Base-by-base conservation (phyloP, 2,888 invertebrate species). In the Eurytoma californica region DNA sequence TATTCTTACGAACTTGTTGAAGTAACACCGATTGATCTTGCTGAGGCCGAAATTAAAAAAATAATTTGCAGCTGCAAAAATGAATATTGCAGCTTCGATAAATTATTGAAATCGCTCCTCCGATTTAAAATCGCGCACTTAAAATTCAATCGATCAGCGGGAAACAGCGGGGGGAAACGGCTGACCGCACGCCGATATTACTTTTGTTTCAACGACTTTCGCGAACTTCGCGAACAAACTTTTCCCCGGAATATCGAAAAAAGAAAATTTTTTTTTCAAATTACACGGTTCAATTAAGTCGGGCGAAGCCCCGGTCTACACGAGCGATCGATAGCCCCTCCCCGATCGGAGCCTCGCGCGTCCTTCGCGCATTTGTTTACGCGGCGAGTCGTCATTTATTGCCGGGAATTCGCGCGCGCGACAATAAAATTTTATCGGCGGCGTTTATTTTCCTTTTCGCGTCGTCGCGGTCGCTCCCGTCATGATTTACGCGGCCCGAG, bases 351-450 rank as follows among this genome's bases (percentile, higher is more conserved):
- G 39, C 7, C 39, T 39, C 39, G 39, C 39, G 39, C 39, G 7
- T 39, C 39, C 39, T 53, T 53, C 14, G 7, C 53, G 18, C 69
- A 39, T 20, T 30, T 13, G n/a, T 4, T 3, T 28, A 28, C 24
- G 47, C 16, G 0, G 53, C 16, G n/a, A 30, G n/a, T 68, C 68
- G 55, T 72, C 63, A 72, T 72, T 63, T 65, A 73, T 73, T 47
- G 39, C 20, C 18, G 51, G 7, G 47, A 30, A 28, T 51, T 47
- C 51, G 51, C 18, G 18, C 49, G 57, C n/a, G 66, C 55, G 73
- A 3, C 57, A 28, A 73, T 73, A 66, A 73, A 66, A 73, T 55
- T 66, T 73, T 73, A 73, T 73, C 57, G 66, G 55, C 47, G 49
- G 14, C 39, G 30, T 14, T 65, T 65, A 65, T 65, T 72, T 65